Evolutionary conservation across 2,797 vertebrate species (phyloP), one percentile per base, ranked within the genome.

Genomic region (Danio jaintianensis): DNA sequence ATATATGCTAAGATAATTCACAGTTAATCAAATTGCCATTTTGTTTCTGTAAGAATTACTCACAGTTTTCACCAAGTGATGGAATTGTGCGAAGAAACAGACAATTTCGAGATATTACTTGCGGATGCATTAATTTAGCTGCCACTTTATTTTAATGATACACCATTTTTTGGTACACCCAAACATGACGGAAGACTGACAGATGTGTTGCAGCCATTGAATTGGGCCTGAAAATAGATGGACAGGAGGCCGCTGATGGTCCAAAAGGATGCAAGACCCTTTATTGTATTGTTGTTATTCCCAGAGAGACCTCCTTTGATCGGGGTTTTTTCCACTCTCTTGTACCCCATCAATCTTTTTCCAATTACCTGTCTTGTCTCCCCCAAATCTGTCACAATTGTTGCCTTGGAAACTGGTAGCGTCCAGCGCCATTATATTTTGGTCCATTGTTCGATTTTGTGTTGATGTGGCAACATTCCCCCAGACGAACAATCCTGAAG

Each of bases 321-420:
- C 84, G 88, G 87, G 81, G 86, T 90, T 88, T 88, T 86, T 88
- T 88, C 84, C 78, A 71, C 75, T 85, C 81, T 85, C 84, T 83
- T 82, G 76, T 83, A 74, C 88, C 90, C 92, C 85, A 94, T 95
- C 93, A 94, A 93, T 94, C 93, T 93, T 94, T 93, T 93, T 94
- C 92, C 93, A 95, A 95, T 94, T 94, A 94, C 93, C 92, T 93
- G 90, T 93, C 93, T 92, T 92, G 91, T 94, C 91, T 94, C 89
- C 89, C 88, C 86, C 89, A 93, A 93, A 95, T 95, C 91, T 90
- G 93, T 94, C 93, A 93, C 93, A 93, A 93, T 93, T 90, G 93
- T 95, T 93, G 90, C 92, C 93, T 92, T 93, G 91, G 94, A 89
- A 94, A 94, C 93, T 72, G 88, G 87, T 91, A 89, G 90, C 91